These are phyloP conservation scores for Drosophila tropicalis DNA, from an alignment of 1,140 invertebrate genomes.

Conservation along the genomic window DNA sequence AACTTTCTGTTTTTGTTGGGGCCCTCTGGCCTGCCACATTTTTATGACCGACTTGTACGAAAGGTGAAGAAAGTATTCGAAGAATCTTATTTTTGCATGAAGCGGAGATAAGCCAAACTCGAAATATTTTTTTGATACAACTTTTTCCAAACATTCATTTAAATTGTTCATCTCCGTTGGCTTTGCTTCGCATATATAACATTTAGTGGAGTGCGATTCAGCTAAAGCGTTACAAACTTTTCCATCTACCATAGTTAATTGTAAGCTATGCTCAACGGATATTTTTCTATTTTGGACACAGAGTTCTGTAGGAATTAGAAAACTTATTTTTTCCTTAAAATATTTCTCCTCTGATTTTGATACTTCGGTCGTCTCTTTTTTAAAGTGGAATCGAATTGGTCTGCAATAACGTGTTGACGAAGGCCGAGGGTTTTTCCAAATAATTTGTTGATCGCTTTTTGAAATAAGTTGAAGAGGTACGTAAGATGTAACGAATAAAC, in stretches of 20 bases:
- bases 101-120: not conserved
- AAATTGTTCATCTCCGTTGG: not conserved
- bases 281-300: slow-evolving; percentile 24
- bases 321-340: not conserved
- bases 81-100: not conserved
- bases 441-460: no score
- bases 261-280: slow-evolving; percentile 6
- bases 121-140: not conserved
- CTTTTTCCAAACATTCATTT: not conserved
- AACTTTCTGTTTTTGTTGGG: not conserved
- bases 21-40: not conserved
- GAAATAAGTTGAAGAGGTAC: slow-evolving; percentile 11
- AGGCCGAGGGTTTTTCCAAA: not conserved
- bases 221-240: slow-evolving; percentile 28
- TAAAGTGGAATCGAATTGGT: not conserved
- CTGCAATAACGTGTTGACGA: slow-evolving; percentile 9
- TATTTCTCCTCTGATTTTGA: not conserved
- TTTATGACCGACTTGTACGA: not conserved
- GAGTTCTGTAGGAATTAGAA: slow-evolving; percentile 17
- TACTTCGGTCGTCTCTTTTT: not conserved
- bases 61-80: no score
- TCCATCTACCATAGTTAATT: slow-evolving; percentile 2
- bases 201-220: not conserved
- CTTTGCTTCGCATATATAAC: not conserved
- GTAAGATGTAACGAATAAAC: slow-evolving; percentile 17